phyloP scores from a whole-genome alignment of 1,140 invertebrate species.

The Brachionus sp. region DNA sequence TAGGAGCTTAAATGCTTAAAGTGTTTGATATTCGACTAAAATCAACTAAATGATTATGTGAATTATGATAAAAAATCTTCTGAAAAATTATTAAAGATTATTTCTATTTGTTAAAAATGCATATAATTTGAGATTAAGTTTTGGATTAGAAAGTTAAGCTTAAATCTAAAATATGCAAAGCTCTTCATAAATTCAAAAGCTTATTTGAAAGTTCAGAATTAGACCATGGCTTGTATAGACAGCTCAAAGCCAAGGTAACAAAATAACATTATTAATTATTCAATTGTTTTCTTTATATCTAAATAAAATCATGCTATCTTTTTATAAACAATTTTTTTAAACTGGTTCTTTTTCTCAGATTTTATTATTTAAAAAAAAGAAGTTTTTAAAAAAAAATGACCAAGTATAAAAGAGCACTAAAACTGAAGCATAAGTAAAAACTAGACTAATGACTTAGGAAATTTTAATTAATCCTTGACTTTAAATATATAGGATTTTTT shows the following conservation, averaged over 20 bases:
- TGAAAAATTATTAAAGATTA: background rate
- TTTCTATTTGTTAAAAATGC: background rate
- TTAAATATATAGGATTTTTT: background rate
- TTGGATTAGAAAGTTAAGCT: background rate
- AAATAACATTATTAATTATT: background rate
- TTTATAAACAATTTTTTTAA: background rate
- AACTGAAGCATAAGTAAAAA: background rate
- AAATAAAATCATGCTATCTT: background rate
- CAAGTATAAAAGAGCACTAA: too few species aligned
- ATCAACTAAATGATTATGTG: background rate
- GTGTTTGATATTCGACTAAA: background rate
- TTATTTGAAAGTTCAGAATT: background rate
- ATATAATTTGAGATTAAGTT: background rate
- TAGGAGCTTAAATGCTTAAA: background rate
- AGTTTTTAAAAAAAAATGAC: background rate
- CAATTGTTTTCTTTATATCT: background rate
- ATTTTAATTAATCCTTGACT: background rate
- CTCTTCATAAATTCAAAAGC: background rate
- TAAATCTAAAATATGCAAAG: background rate
- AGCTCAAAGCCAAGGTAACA: background rate
- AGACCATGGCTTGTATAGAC: background rate
- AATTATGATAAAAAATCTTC: background rate
- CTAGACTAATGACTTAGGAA: background rate
- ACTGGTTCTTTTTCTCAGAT: background rate
- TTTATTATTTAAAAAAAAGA: background rate